Evolutionary conservation across 2,888 invertebrate species (phyloP).

Genomic region (Cheilosia pagana): DNA sequence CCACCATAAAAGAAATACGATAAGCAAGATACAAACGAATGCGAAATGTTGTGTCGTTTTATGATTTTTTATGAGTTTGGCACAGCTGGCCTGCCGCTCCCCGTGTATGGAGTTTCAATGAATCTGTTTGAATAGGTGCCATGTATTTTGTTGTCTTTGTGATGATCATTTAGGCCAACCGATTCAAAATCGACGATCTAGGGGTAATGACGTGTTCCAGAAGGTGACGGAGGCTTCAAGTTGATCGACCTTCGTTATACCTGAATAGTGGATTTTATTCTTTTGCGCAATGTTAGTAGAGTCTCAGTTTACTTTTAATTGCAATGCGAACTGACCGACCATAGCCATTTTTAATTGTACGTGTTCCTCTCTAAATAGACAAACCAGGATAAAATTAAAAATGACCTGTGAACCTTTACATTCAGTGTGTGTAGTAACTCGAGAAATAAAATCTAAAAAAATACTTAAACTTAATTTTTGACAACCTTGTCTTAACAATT

Average conservation of each 20-base stretch:
- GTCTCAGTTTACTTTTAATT: too few relatives aligned
- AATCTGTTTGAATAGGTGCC: slow-evolving; percentile 42
- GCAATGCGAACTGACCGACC: too few relatives aligned
- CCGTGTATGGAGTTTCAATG: slow-evolving; percentile 24
- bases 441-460: too few relatives aligned
- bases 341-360: too few relatives aligned
- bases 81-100: not conserved
- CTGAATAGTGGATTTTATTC: not conserved
- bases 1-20: not conserved
- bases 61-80: not conserved
- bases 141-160: slow-evolving; percentile 9
- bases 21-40: not conserved
- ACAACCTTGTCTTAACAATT: too few relatives aligned
- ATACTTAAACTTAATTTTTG: too few relatives aligned
- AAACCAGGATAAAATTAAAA: too few relatives aligned
- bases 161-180: slow-evolving; percentile 37
- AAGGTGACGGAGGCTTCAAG: not conserved
- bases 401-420: too few relatives aligned
- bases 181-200: slow-evolving; percentile 32
- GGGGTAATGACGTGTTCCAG: slow-evolving; percentile 3
- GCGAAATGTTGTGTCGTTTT: not conserved
- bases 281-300: too few relatives aligned
- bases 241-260: not conserved
- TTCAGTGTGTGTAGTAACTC: too few relatives aligned
- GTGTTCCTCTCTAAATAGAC: too few relatives aligned